Conservation (phyloP, 2,113 vertebrate species). For the Platysternon megacephalum region DNA sequence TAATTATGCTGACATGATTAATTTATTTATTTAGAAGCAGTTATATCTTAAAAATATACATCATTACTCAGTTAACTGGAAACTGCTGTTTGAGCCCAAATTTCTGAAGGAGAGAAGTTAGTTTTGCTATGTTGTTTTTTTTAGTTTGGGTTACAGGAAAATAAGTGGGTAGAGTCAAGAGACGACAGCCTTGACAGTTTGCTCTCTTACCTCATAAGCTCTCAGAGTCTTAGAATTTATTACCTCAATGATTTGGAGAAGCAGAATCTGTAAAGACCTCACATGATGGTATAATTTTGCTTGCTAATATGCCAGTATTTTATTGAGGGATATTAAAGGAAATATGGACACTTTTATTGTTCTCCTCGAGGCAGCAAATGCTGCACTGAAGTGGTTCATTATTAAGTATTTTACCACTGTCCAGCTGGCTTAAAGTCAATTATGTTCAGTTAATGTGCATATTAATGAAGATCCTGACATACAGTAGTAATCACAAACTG, state of each 20-base stretch:
- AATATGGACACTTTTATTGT: slow-evolving; percentile 10
- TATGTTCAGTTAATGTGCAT: slow-evolving; percentile 59
- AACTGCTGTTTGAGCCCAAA: not conserved
- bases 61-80: not conserved
- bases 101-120: not conserved
- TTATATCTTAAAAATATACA: slow-evolving; percentile 4
- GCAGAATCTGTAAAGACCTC: slow-evolving; percentile 36
- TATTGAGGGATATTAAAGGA: slow-evolving; percentile 40
- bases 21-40: not conserved
- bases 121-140: not conserved
- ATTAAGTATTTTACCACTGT: slow-evolving; percentile 35
- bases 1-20: not conserved
- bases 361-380: slow-evolving; percentile 53
- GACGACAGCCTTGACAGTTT: not conserved
- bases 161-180: not conserved
- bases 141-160: not conserved
- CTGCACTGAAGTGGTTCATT: slow-evolving; percentile 34
- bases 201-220: not conserved
- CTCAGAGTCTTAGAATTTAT: slow-evolving; percentile 9
- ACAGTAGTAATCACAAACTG: slow-evolving; percentile 61
- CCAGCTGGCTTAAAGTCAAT: slow-evolving; percentile 72
- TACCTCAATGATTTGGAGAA: not conserved
- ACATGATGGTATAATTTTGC: slow-evolving; percentile 15
- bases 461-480: slow-evolving; percentile 67
- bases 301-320: slow-evolving; percentile 27